These are phyloP conservation scores for Brachionichthys hirsutus DNA, from an alignment of 2,113 vertebrate species.

Conservation along the genomic window DNA sequence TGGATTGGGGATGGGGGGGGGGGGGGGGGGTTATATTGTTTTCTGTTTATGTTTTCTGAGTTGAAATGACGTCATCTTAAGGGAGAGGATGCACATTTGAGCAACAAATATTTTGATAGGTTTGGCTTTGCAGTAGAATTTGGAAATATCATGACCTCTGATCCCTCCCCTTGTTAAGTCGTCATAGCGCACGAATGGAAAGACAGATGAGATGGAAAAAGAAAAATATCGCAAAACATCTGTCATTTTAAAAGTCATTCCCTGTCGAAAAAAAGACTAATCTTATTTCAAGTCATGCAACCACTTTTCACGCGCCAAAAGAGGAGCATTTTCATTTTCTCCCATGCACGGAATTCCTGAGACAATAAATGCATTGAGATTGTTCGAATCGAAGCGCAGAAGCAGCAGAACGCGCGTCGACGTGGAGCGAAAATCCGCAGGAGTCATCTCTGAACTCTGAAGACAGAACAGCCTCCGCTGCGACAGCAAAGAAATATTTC, in stretches of 20 bases:
- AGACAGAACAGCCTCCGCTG: constrained; percentile 7
- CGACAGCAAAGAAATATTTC: constrained; percentile 25
- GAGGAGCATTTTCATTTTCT: too few relatives aligned
- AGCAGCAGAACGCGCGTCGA: constrained; percentile 16
- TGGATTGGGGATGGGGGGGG: too few relatives aligned
- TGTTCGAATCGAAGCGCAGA: neutral
- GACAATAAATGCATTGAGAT: too few relatives aligned
- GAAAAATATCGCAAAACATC: constrained; percentile 1
- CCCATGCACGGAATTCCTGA: too few relatives aligned
- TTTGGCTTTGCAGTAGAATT: constrained; percentile 16
- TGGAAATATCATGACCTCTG: constrained; percentile 15
- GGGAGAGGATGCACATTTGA: neutral
- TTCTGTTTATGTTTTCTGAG: constrained; percentile 27
- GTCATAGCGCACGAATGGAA: constrained; percentile 7
- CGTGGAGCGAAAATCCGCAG: neutral
- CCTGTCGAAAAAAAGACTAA: too few relatives aligned
- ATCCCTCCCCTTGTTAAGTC: constrained; percentile 9
- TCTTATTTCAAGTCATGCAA: too few relatives aligned
- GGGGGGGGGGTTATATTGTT: constrained; percentile 30
- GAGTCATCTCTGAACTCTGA: constrained; percentile 24
- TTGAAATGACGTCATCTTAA: constrained; percentile 2
- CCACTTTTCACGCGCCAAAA: too few relatives aligned
- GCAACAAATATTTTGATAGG: constrained; percentile 7
- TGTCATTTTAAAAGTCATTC: too few relatives aligned
- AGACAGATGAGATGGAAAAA: constrained; percentile 5